phyloP scores from a whole-genome alignment of 2,888 invertebrate genomes.

The Eupsilia transversa region DNA sequence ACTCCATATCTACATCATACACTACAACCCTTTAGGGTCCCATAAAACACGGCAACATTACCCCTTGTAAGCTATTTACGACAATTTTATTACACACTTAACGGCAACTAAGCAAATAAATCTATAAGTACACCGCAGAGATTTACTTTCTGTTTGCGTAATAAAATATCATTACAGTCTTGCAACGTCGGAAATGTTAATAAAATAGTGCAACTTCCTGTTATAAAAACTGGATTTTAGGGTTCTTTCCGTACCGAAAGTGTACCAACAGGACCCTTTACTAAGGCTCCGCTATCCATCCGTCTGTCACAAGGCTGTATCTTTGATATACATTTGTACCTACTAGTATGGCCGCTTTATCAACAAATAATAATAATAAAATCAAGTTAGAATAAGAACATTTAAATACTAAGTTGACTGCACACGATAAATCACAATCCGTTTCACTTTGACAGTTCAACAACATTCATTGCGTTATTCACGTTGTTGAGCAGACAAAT shows the following conservation, averaged over 20 bases:
- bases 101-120: slow-evolving; percentile 24
- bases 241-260: neutral
- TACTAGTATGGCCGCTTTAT: no score
- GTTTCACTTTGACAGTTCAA: no score
- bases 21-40: slow-evolving; percentile 15
- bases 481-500: no score
- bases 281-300: no score
- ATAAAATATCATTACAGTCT: slow-evolving; percentile 3
- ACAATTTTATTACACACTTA: slow-evolving; percentile 39
- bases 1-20: slow-evolving; percentile 18
- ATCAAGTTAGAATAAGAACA: no score
- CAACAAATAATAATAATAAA: no score
- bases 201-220: neutral
- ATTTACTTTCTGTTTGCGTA: slow-evolving; percentile 16
- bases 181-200: neutral
- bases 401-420: no score
- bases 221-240: neutral
- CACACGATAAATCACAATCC: no score
- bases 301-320: no score
- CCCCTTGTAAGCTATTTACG: slow-evolving; percentile 48
- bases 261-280: neutral
- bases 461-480: no score
- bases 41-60: slow-evolving; percentile 38
- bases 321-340: no score
- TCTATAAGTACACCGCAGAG: slow-evolving; percentile 8